Evolutionary conservation across 2,888 invertebrate species (phyloP).

Genomic region (Ptilodon capucinus): DNA sequence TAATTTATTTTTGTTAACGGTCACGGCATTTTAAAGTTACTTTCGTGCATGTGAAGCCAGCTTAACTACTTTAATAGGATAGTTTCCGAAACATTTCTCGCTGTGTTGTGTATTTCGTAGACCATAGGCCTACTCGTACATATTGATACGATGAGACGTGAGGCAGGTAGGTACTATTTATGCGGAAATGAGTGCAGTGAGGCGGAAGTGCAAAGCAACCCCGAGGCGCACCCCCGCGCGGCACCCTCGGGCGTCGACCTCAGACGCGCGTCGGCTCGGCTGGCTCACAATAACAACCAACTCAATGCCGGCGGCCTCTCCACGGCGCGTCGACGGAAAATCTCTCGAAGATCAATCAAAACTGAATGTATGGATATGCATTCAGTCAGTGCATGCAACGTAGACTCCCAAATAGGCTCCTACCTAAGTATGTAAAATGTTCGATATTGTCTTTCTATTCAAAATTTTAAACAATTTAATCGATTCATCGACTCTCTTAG

Average conservation of each 20-base stretch:
- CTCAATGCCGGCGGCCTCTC: conserved; percentile 35
- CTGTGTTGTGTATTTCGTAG: conserved; percentile 1
- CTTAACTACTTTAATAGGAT: not conserved
- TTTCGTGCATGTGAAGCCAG: not conserved
- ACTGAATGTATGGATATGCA: conserved; percentile 26
- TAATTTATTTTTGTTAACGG: conserved; percentile 32
- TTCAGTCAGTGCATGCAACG: no score
- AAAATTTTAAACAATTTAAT: no score
- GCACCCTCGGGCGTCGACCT: conserved; percentile 66
- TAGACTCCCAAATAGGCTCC: no score
- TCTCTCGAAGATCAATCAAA: conserved; percentile 47
- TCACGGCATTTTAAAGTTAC: conserved; percentile 12
- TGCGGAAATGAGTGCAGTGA: conserved; percentile 79
- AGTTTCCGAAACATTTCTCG: not conserved
- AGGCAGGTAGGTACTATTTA: conserved; percentile 72
- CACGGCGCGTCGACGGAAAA: conserved; percentile 35
- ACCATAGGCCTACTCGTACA: conserved; percentile 48
- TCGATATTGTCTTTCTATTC: no score
- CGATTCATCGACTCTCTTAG: no score
- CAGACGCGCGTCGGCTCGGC: conserved; percentile 44
- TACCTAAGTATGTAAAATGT: no score
- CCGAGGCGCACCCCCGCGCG: conserved; percentile 54
- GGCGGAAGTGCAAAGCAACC: conserved; percentile 77
- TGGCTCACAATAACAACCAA: conserved; percentile 37
- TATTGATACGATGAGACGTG: conserved; percentile 62